A percentile compares a stretch with the other conserved stretches of the same genome.
Evolutionary conservation across 2,113 vertebrate species (phyloP).

Genomic region (Ammospiza nelsoni): DNA sequence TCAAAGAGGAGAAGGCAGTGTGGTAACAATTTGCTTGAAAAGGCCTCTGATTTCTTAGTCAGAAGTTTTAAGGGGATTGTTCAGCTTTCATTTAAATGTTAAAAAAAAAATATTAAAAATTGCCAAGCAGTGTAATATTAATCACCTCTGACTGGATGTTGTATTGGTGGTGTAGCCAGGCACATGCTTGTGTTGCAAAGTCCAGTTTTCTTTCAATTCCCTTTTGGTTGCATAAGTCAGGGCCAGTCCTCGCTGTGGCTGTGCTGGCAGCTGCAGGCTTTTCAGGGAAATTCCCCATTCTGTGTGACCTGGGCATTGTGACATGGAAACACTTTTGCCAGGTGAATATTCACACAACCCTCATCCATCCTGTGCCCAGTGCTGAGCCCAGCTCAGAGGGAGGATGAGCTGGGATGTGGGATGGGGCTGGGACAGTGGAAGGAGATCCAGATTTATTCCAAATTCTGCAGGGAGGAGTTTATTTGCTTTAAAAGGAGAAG

Average conservation of each 20-base stretch:
- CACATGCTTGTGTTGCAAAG: not conserved
- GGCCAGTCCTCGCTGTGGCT: not conserved
- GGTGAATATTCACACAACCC: not conserved
- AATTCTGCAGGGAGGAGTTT: accelerated
- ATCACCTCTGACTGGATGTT: constrained; percentile 53
- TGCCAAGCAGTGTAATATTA: constrained; percentile 43
- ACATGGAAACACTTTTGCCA: not conserved
- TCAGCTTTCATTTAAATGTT: constrained; percentile 5
- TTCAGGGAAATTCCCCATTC: constrained; percentile 1
- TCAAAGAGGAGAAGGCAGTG: constrained; percentile 61
- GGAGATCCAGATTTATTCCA: not conserved
- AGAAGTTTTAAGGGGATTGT: not conserved
- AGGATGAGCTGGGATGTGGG: not conserved
- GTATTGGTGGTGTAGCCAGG: not conserved
- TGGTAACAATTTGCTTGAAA: constrained; percentile 71
- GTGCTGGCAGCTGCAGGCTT: not conserved
- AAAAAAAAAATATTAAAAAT: not conserved
- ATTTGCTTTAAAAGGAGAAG: not conserved
- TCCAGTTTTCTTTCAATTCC: not conserved
- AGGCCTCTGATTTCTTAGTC: constrained; percentile 54
- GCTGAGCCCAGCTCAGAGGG: accelerated
- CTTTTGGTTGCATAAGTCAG: not conserved
- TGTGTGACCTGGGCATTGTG: not conserved
- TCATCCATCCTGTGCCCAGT: not conserved
- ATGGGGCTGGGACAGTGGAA: accelerated